These are phyloP conservation scores for Ginglymostoma cirratum DNA, from an alignment of 2,113 vertebrate species.

Conservation along the genomic window DNA sequence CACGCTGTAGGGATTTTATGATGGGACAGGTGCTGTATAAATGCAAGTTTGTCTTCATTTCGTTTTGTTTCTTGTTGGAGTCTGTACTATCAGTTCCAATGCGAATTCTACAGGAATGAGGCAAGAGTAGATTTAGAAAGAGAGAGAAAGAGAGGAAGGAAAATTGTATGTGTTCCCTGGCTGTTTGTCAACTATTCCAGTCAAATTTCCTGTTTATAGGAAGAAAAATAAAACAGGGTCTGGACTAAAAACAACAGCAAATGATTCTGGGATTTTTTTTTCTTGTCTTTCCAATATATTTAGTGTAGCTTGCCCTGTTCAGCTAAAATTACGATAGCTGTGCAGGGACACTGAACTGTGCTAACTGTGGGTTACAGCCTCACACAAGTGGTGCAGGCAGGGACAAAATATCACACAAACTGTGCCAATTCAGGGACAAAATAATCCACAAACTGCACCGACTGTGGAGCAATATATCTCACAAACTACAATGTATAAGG, in stretches of 20 bases:
- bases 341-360: neutral
- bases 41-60: neutral
- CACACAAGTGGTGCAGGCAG: no score
- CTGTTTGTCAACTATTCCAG: conserved; percentile 23
- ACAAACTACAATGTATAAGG: no score
- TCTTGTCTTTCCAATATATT: neutral
- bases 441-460: no score
- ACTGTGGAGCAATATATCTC: no score
- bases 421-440: no score
- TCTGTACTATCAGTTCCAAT: neutral
- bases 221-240: conserved; percentile 19
- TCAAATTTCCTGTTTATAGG: conserved; percentile 42
- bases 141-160: neutral
- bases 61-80: neutral
- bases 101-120: neutral
- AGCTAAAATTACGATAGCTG: neutral
- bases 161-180: conserved; percentile 39
- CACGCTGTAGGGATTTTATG: no score
- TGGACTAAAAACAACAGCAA: neutral
- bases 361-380: neutral
- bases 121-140: neutral
- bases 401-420: no score
- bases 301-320: neutral
- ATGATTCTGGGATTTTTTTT: neutral
- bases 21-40: neutral